phyloP scores from a whole-genome alignment of 2,797 vertebrate species.

The Sternotherus odoratus region DNA sequence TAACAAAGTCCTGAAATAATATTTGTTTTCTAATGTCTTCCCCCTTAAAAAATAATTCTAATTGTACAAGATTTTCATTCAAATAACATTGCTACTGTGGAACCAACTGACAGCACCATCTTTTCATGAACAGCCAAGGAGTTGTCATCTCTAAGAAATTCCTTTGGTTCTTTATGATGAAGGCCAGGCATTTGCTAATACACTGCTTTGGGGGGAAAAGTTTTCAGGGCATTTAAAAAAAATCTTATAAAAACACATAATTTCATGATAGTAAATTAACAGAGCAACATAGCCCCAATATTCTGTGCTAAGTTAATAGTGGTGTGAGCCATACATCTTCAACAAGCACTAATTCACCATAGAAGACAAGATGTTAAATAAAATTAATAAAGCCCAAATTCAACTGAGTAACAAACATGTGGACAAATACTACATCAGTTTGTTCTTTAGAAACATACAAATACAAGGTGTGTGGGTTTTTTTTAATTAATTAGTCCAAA shows the following conservation, averaged over 20 bases:
- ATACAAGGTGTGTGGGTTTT: constrained; percentile 29
- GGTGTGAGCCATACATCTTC: neutral
- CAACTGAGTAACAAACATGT: neutral
- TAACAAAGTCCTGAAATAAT: constrained; percentile 28
- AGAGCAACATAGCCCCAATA: neutral
- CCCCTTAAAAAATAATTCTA: constrained; percentile 6
- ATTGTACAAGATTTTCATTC: constrained; percentile 63
- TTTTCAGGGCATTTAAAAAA: neutral
- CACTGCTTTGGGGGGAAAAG: constrained; percentile 7
- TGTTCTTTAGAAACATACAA: constrained; percentile 40
- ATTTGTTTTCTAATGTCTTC: constrained; percentile 1
- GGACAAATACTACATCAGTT: neutral
- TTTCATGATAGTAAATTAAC: constrained; percentile 26
- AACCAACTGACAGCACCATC: neutral
- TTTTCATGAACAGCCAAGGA: neutral
- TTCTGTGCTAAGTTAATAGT: neutral
- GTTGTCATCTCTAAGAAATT: constrained; percentile 55
- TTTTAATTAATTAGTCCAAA: constrained; percentile 83
- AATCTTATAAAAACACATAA: neutral
- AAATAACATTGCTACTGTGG: constrained; percentile 58
- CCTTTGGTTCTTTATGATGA: constrained; percentile 18
- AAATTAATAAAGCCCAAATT: constrained; percentile 6
- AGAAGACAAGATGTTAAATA: neutral
- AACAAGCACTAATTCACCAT: neutral
- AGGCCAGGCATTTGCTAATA: neutral